Base-by-base conservation (phyloP, 2,113 vertebrate genomes). In the Perca schrenkii region DNA sequence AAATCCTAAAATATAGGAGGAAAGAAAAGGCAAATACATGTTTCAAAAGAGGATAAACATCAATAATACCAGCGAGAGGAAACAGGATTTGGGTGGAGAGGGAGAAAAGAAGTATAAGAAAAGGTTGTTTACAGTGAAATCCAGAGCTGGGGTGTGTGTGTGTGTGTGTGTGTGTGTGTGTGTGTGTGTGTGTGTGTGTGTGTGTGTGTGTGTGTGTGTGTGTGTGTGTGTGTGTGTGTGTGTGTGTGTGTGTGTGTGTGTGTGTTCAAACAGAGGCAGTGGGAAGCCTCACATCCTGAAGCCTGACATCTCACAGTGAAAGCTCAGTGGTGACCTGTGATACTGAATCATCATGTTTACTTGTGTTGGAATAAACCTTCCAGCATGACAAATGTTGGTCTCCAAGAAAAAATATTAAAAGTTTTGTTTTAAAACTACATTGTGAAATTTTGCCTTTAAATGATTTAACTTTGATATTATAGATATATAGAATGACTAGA, bases 31-130 rank as follows among this genome's bases (percentile, higher is more conserved):
- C 43, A 52, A 65, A 82, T 22, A 58, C 34, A 77, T 31, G 67
- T 77, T 62, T 73, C 40, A 57, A n/a, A 64, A 63, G 54, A 50
- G 63, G 76, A 88, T 79, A 88, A 84, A 85, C 73, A 82, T 74
- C 73, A 76, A 50, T 54, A 85, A 68, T 19, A 56, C 31, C 75
- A 86, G 80, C 0, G 25, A 74, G 67, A 54, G 86, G 82, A 85
- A 88, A 66, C 84, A 64, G 88, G 79, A 82, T 77, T 77, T 77
- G 79, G n/a, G 62, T 3, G 19, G 56, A 73, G 34, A 53, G 36
- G 54, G 53, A 60, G 52, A 25, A 46, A 61, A 74, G 28, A 36
- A 79, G 77, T 73, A 72, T 22, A 50, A 85, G 74, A 73, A 73
- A 62, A 22, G 28, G 12, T 15, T 80, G 84, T 88, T 86, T 81